Base-by-base conservation (phyloP, 2,797 vertebrate species). In the Siniperca obscura region DNA sequence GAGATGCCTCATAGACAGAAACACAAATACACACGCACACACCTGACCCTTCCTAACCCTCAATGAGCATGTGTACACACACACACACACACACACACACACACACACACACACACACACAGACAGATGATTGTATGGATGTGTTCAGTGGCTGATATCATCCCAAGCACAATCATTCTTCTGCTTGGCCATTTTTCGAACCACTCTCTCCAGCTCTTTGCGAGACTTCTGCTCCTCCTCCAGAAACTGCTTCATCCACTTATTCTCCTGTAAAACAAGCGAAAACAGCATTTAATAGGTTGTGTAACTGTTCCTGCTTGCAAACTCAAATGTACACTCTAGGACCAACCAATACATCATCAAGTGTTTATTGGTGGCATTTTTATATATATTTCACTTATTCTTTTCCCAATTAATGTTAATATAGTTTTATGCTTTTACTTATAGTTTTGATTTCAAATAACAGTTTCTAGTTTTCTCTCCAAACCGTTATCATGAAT, bases 141-240 rank as follows among this genome's bases (percentile, higher is more conserved):
- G 74, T 56, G 60, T n/a, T 96, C 95, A 98, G 93, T 96, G 96
- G 78, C 93, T 77, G 0, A 93, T 83, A 46, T 99, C 98, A 19
- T 98, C 97, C 95, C 98, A 96, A 70, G 94, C 53, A 53, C 96
- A 96, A 72, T 99, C 98, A 0, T 98, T 98, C 3, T 98, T 97
- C 94, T 98, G 97, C 93, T 99, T 99, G 90, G 97, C 92, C 91
- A 99, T 92, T 93, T 97, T 97, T 78, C 96, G 92, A 48, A 99
- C 98, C 71, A 98, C 90, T 75, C 98, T 97, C 95, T 99, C 98
- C 53, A 99, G 95, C 81, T 99, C 98, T 91, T 96, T 98, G 80
- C 98, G 97, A 53, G 97, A 98, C 90, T 98, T 99, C 92, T 98
- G 94, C 92, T 99, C 98, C 90, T 99, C 98, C 89, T 99, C 98